Conservation (phyloP, 2,888 invertebrate genomes). For the Brachynemurus nebulosus region DNA sequence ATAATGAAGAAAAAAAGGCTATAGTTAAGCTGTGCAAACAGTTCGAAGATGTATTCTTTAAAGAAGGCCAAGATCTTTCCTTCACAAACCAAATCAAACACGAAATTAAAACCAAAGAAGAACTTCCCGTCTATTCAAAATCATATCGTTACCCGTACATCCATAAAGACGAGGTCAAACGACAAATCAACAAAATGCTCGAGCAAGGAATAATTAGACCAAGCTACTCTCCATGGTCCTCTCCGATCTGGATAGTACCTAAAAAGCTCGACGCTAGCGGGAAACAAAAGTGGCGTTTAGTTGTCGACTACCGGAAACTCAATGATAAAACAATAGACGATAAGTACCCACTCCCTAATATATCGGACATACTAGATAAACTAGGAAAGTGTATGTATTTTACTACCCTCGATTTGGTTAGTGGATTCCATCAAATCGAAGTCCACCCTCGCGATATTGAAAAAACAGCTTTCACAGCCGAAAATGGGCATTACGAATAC, state of each 20-base stretch:
- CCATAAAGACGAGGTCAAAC: slow-evolving; percentile 19
- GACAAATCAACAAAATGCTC: slow-evolving; percentile 19
- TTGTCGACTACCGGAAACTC: slow-evolving; percentile 19
- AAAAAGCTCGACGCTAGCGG: slow-evolving; percentile 17
- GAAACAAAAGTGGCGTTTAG: slow-evolving; percentile 17
- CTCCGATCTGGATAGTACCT: slow-evolving; percentile 20
- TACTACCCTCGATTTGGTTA: slow-evolving; percentile 22
- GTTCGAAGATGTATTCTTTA: too few relatives aligned
- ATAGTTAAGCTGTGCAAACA: too few relatives aligned
- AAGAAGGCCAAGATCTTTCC: too few relatives aligned
- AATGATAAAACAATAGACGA: slow-evolving; percentile 19
- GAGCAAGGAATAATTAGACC: slow-evolving; percentile 16
- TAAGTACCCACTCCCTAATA: slow-evolving; percentile 19
- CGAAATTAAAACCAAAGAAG: not conserved
- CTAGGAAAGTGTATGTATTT: slow-evolving; percentile 23
- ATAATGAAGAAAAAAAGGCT: too few relatives aligned
- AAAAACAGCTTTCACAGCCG: slow-evolving; percentile 23
- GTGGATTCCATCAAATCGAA: slow-evolving; percentile 25
- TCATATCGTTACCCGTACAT: slow-evolving; percentile 16
- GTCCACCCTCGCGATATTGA: slow-evolving; percentile 17
- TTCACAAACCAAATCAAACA: not conserved
- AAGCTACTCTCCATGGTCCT: slow-evolving; percentile 16
- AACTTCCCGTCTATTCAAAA: not conserved
- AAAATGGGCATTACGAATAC: slow-evolving; percentile 22
- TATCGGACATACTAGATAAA: slow-evolving; percentile 23